Base-by-base conservation (phyloP, 2,797 vertebrate species). In the Melanotaenia boesemani region DNA sequence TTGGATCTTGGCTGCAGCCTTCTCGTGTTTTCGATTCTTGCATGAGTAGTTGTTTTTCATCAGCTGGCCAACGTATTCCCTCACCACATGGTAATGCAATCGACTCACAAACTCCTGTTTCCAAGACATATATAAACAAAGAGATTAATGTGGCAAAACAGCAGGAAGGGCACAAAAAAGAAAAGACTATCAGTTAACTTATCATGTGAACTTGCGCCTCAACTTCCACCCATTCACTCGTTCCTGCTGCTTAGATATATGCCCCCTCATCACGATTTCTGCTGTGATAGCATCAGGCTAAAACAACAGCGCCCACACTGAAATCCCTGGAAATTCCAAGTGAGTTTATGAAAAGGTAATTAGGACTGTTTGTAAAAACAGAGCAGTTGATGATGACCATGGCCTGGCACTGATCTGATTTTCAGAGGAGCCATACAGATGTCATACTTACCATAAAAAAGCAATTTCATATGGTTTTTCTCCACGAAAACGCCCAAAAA, bases 41-140 rank as follows among this genome's bases (percentile, higher is more conserved):
- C 95, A 92, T 37, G 94, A 87, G 85, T 95, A 94, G 84, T 77
- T 20, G 39, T 90, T 91, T 79, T 93, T 97, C 95, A 98, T 95
- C 52, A 93, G 91, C 87, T 96, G 95, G 0, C 64, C 72, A 15
- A 98, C 39, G 59, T 97, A 98, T 70, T 96, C 94, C 1, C 68
- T 96, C 70, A 93, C 92, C 62, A 97, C 84, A 0, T 93, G 92
- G 22, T 89, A 93, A 87, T 99, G 97, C 69, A 93, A n/a, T 0
- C 88, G 85, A 67, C 81, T 86, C 16, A 94, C 95, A 26, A 95
- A 89, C 0, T 89, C 93, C 97, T 98, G 87, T 70, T 69, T 11
- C 50, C 74, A 6, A 71, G 50, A 69, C 57, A 74, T 44, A 76
- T 34, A 66, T n/a, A 63, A 24, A 46, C 32, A 48, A 6, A 70